Evolutionary conservation across 2,113 vertebrate genomes (phyloP), one percentile per base, ranked within the genome.

Genomic region (Sitta europaea): DNA sequence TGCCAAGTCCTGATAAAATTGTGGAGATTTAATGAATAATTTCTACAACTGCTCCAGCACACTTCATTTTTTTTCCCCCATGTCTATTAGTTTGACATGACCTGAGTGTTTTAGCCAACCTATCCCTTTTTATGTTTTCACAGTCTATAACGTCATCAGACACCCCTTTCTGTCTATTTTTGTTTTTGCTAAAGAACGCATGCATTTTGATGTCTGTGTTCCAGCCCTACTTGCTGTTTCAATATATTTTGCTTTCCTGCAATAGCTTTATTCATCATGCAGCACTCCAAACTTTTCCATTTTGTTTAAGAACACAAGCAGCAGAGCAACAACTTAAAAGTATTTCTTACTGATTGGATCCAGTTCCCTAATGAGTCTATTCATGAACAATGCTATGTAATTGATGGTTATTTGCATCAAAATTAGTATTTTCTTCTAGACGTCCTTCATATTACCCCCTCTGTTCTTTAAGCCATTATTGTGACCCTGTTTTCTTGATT

Each of bases 371-470:
- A 88, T 90, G 53, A 93, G 29, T 79, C 66, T 73, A 4, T 93
- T 90, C 16, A 58, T 74, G 66, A 92, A 51, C 45, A 10, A 25
- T 83, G 50, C 19, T 42, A 73, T 66, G 20, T 88, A 88, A 42
- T 43, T 66, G 62, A 85, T 65, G 38, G 81, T 76, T 85, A 53
- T 94, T 93, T 88, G 33, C 78, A 82, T 93, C 25, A 88, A 83
- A 92, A 83, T 58, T 38, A 51, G 25, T 90, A 61, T 92, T 95
- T 97, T 80, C 50, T 96, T 85, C 45, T 86, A 45, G 28, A 73
- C 38, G 36, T 57, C 74, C 38, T 35, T 81, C 0, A 0, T 84
- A 63, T 92, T 88, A 47, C 23, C 21, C 21, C 2, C 4, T 42
- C 33, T 42, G 16, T 92, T 95, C 59, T 90, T 86, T 74, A 73